Percentiles rank a stretch among this genome's conserved stretches.
These are phyloP conservation scores for Mormyrops boulengeri DNA, from an alignment of 2,797 vertebrate species.

Conservation along the genomic window DNA sequence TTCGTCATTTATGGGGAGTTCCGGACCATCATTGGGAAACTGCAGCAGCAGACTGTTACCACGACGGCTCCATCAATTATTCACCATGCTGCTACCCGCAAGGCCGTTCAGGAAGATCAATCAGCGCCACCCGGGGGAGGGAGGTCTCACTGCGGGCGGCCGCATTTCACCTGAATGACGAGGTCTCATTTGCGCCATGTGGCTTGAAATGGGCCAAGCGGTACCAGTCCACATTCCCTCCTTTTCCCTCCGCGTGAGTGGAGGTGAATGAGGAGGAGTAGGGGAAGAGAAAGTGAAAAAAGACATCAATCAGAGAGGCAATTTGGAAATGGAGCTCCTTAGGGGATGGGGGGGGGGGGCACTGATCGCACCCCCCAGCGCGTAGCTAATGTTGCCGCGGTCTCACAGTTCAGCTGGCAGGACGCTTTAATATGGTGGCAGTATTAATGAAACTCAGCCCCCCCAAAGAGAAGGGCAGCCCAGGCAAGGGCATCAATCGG, in stretches of 20 bases:
- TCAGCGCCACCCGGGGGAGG: neutral
- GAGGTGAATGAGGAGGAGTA: neutral
- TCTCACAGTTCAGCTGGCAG: neutral
- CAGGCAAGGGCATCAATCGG: neutral
- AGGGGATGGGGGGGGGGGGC: neutral
- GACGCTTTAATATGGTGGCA: neutral
- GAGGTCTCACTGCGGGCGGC: neutral
- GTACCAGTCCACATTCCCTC: neutral
- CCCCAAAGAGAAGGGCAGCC: neutral
- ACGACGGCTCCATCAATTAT: neutral
- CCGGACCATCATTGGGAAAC: neutral
- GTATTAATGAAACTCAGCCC: neutral
- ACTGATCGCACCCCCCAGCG: neutral
- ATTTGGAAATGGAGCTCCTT: neutral
- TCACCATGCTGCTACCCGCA: neutral
- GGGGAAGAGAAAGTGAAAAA: neutral
- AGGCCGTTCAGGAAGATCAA: neutral
- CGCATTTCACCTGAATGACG: neutral
- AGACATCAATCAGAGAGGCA: slow-evolving; percentile 5
- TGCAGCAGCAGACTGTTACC: neutral
- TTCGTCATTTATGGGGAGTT: neutral
- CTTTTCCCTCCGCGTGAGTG: neutral
- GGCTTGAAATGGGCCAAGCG: neutral
- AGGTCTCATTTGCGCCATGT: neutral
- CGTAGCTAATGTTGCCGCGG: neutral